Base-by-base conservation (phyloP, 2,888 invertebrate genomes). In the Endotricha flammealis region DNA sequence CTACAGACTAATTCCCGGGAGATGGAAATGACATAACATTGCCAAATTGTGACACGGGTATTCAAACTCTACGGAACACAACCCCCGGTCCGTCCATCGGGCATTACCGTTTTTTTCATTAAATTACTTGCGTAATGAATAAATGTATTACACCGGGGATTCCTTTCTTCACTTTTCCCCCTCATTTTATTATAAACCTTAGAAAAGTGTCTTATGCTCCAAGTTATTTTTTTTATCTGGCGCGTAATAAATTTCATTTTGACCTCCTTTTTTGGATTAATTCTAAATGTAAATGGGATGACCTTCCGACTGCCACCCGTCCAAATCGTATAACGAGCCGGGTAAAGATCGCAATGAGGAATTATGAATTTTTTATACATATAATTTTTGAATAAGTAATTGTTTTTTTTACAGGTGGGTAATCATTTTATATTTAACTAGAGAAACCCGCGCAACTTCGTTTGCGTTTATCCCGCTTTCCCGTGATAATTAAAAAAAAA, bases 81-180 rank as follows among this genome's bases (percentile, higher is more conserved):
- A 23, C 38, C 32, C 10, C 39, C 27, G 28, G 44, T 27, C 32
- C 39, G 32, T 12, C 33, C 41, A 40, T 39, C 37, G 41, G 40
- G 39, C 38, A 50, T 50, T 22, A 27, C 48, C 41, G 41, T 43
- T 47, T 60, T 61, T 68, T 72, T 71, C 62, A 74, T 74, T 75
- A 75, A 77, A 75, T 77, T 78, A 69, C 72, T 72, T 71, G 63
- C 63, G 54, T 76, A 74, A 78, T 74, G 75, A 78, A 78, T 79
- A 78, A 80, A 80, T 75, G 73, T 77, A 76, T 74, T 74, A 73
- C 77, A 71, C 68, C 31, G 48, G 74, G 70, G 72, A 76, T 70
- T 64, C 53, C 53, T 68, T 61, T 65, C 61, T 64, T 60, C 60
- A 65, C 62, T 66, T 73, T 55, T 57, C 52, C 57, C 58, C 54